phyloP scores from a whole-genome alignment of 2,113 vertebrate genomes.

The Saguinus imperator region DNA sequence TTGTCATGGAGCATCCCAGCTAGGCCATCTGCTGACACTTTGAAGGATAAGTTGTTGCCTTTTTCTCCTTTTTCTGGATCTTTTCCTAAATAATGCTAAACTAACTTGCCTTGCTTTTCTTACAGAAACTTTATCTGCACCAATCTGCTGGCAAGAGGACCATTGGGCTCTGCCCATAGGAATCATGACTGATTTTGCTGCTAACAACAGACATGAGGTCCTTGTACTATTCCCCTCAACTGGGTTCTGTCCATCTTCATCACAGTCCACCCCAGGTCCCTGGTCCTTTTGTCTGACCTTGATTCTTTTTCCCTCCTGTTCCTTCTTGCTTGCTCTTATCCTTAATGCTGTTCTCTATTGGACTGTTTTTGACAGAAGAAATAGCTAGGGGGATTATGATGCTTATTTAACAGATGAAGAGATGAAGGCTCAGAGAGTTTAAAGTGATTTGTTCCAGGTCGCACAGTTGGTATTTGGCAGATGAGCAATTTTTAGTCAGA shows the following conservation, averaged over 20 bases:
- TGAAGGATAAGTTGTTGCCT: neutral
- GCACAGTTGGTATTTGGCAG: neutral
- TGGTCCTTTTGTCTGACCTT: neutral
- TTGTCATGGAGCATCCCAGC: neutral
- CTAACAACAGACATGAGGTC: neutral
- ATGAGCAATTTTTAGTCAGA: neutral
- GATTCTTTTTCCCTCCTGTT: neutral
- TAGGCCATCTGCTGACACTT: neutral
- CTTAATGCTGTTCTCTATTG: neutral
- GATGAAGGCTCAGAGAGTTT: neutral
- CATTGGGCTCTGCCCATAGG: neutral
- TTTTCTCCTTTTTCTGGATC: neutral
- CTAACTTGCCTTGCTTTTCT: neutral
- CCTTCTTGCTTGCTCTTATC: neutral
- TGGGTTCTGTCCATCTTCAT: neutral
- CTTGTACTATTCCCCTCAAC: neutral
- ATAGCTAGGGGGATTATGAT: neutral
- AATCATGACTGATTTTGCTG: neutral
- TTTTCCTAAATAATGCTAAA: neutral
- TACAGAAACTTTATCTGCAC: neutral
- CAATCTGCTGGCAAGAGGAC: neutral
- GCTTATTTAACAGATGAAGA: neutral
- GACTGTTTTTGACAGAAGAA: slow-evolving; percentile 2
- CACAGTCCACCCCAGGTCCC: neutral
- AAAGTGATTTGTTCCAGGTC: slow-evolving; percentile 12